phyloP scores from a whole-genome alignment of 1,140 invertebrate species.

The Pentalonia nigronervosa region DNA sequence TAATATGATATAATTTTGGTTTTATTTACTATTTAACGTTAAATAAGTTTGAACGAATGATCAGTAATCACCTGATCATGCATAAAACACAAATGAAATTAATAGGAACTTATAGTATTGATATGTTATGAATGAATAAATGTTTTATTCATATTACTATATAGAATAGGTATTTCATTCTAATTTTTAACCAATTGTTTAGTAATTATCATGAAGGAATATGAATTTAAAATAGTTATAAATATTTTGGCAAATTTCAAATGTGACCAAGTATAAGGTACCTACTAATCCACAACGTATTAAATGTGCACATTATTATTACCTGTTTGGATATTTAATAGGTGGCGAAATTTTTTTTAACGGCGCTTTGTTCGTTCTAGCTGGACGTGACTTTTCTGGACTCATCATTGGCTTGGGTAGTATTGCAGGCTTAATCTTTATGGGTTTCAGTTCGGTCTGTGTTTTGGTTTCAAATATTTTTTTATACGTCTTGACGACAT shows the following conservation, averaged over 20 bases:
- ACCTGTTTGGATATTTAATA: conserved; percentile 54
- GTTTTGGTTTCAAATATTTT: conserved; percentile 76
- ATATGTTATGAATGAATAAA: neutral
- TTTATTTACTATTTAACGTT: neutral
- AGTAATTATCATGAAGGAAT: neutral
- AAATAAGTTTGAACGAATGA: neutral
- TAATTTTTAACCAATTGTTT: neutral
- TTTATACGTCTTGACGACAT: conserved; percentile 83
- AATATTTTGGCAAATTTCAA: neutral
- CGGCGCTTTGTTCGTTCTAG: conserved; percentile 31
- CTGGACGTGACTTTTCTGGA: conserved; percentile 29
- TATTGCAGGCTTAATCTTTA: conserved; percentile 54
- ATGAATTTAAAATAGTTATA: neutral
- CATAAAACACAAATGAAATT: neutral
- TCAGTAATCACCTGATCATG: neutral
- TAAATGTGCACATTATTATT: neutral
- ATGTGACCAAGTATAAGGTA: neutral
- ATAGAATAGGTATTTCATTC: neutral
- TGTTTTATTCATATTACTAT: neutral
- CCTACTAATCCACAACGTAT: neutral
- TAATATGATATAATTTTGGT: neutral
- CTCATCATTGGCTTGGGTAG: conserved; percentile 43
- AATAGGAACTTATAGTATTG: no score
- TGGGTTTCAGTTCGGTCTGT: conserved; percentile 36
- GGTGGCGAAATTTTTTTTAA: conserved; percentile 36